Evolutionary conservation across 2,797 vertebrate species (phyloP), one percentile per base, ranked within the genome.

Genomic region (Australoheros facetus): DNA sequence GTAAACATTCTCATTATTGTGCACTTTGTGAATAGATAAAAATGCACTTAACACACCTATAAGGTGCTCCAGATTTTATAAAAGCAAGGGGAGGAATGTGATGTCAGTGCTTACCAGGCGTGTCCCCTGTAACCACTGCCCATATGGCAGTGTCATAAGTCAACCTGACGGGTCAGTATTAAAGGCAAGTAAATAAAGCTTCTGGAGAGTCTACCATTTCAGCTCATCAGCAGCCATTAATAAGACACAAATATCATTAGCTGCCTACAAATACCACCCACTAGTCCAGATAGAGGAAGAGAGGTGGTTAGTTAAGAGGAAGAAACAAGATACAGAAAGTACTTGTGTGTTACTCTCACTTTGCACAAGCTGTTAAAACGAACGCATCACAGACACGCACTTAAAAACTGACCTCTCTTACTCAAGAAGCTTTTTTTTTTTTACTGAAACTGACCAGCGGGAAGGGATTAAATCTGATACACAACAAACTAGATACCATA

Each of bases 221-320:
- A 94, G 93, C 91, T 93, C 92, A 94, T 94, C 93, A 94, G 93
- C 94, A 95, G 90, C 91, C 93, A 90, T 94, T 92, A 93, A 92
- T 90, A 94, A 92, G 92, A 93, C 93, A 87, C 92, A 94, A 92
- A 95, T 95, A 93, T 90, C 92, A 91, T 91, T 90, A 89, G 84
- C 70, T 14, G 37, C 79, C 84, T 80, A 77, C 81, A 73, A 81
- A 90, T 83, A 78, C 81, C 90, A 82, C 77, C 69, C 39, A 82
- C 75, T 58, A 75, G 57, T 42, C 73, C 73, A 72, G 82, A 53
- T 75, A 30, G 73, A 34, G 71, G 84, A 34, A 56, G 59, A 23
- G 64, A 37, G 57, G 39, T 8, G 13, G 78, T 56, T 75, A 19
- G 48, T 62, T 21, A 30, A 53, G 74, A 75, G 30, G 79, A 72